These are phyloP conservation scores for Setophaga kirtlandii DNA, from an alignment of 2,113 vertebrate genomes.

Conservation along the genomic window DNA sequence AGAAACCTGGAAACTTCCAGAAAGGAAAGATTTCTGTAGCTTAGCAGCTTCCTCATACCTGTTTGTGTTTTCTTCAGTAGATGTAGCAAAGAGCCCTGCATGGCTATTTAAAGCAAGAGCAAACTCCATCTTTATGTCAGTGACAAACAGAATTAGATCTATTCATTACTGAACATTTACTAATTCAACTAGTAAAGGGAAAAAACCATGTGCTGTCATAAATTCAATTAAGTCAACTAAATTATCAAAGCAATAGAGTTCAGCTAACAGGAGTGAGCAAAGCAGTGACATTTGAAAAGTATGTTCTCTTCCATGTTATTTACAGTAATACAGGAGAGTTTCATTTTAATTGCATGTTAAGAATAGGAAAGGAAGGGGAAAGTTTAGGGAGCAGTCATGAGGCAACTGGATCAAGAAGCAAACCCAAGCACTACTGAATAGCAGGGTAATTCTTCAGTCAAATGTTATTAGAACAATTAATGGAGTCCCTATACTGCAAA, in stretches of 20 bases:
- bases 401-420: constrained; percentile 19
- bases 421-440: not conserved
- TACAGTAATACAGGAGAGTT: not conserved
- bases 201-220: not conserved
- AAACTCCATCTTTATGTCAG: not conserved
- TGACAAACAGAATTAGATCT: not conserved
- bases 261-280: not conserved
- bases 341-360: not conserved
- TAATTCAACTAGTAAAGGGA: not conserved
- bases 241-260: not conserved
- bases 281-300: not conserved
- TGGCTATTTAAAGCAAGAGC: not conserved
- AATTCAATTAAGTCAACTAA: not conserved
- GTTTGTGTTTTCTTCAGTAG: not conserved
- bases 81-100: not conserved
- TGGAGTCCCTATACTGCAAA: not conserved
- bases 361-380: not conserved
- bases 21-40: not conserved
- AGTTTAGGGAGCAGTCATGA: not conserved
- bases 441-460: not conserved
- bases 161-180: not conserved
- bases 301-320: not conserved
- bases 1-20: not conserved
- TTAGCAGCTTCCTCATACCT: not conserved
- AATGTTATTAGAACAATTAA: not conserved